Conservation (phyloP, 2,113 vertebrate genomes). For the Stomatorhinus ivindoensis region DNA sequence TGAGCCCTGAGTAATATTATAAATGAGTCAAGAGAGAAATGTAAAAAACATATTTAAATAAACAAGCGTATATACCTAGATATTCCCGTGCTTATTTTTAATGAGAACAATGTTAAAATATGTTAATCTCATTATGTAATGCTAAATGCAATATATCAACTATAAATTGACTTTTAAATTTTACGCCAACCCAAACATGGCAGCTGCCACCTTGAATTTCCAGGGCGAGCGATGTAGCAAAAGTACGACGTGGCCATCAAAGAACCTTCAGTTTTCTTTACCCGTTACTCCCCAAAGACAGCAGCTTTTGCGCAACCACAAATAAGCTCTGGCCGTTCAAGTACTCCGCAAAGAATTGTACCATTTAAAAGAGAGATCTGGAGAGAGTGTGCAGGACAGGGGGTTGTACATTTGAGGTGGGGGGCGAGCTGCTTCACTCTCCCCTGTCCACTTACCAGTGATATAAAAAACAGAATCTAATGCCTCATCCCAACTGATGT, state of each 20-base stretch:
- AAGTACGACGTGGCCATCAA: background rate
- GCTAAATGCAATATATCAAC: background rate
- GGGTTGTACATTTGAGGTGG: background rate
- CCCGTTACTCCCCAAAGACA: background rate
- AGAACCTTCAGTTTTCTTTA: background rate
- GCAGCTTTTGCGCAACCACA: background rate
- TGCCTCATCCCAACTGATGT: background rate
- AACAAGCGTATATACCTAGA: background rate
- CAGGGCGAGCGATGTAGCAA: background rate
- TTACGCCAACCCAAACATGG: background rate
- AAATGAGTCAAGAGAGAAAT: background rate
- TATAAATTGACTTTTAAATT: background rate
- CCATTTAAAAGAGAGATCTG: background rate
- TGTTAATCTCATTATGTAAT: background rate
- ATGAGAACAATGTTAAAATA: background rate
- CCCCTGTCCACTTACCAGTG: background rate
- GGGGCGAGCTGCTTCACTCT: background rate
- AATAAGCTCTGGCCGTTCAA: background rate
- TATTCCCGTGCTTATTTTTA: background rate
- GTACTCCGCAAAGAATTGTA: background rate
- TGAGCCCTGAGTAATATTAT: background rate
- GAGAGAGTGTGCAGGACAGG: background rate
- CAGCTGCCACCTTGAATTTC: background rate
- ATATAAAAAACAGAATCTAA: background rate
- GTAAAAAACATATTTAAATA: background rate